A percentile compares a stretch with the other conserved stretches of the same genome.
phyloP scores from a whole-genome alignment of 2,113 vertebrate species.

The Gopherus evgoodei region DNA sequence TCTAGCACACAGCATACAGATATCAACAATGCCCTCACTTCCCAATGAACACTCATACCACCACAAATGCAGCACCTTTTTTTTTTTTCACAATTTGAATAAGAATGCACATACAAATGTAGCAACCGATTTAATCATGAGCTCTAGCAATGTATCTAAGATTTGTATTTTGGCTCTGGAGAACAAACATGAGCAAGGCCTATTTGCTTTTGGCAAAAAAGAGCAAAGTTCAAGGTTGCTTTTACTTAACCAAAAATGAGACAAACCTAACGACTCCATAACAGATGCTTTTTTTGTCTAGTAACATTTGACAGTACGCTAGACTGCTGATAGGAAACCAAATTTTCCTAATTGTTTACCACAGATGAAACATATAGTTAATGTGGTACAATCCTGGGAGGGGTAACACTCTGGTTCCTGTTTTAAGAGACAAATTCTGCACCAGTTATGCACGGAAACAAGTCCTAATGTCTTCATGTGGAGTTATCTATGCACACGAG shows the following conservation, averaged over 20 bases:
- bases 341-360: neutral
- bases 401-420: neutral
- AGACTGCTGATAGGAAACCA: neutral
- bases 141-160: neutral
- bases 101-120: neutral
- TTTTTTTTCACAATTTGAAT: neutral
- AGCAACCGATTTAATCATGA: neutral
- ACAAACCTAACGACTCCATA: neutral
- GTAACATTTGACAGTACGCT: neutral
- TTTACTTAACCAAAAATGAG: neutral
- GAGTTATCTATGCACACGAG: neutral
- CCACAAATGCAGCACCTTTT: neutral
- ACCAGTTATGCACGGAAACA: neutral
- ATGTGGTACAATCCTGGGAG: neutral
- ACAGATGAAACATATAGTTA: neutral
- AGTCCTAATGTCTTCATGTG: neutral
- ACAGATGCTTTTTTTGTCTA: neutral
- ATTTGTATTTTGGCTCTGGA: neutral
- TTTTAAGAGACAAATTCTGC: neutral
- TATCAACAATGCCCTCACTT: neutral
- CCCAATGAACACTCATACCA: neutral
- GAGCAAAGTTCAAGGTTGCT: neutral
- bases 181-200: neutral
- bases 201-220: neutral
- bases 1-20: conserved; percentile 15